A percentile compares a stretch with the other conserved stretches of the same genome.
Conservation (phyloP, 1,140 invertebrate species). For the Brachionus manjavacas region DNA sequence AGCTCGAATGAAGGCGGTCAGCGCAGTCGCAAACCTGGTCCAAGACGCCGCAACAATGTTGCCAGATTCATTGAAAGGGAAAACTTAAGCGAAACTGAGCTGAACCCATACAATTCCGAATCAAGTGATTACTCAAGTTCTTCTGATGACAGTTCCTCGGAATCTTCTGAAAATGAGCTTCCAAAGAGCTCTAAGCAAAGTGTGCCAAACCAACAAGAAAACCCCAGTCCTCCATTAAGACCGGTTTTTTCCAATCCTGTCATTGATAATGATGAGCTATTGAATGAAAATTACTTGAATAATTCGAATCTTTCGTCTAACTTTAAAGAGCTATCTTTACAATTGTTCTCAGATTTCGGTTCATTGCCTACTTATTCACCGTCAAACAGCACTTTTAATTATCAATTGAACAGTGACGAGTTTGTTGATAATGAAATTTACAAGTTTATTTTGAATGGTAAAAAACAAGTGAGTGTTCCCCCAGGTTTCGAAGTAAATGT, state of each 20-base stretch:
- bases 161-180: background rate
- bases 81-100: conserved; percentile 38
- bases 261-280: background rate
- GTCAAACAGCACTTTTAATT: background rate
- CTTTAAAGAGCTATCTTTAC: conserved; percentile 4
- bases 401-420: background rate
- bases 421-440: conserved; percentile 29
- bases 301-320: background rate
- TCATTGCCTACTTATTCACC: background rate
- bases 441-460: conserved; percentile 34
- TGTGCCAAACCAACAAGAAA: background rate
- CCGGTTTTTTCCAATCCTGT: background rate
- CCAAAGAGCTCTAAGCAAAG: background rate
- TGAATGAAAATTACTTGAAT: background rate
- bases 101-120: background rate
- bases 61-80: conserved; percentile 37
- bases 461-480: background rate
- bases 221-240: background rate
- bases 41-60: background rate
- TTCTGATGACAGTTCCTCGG: background rate
- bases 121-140: background rate
- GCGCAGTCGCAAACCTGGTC: background rate
- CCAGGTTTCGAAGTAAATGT: conserved; percentile 8
- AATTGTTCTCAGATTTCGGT: background rate
- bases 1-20: background rate